Base-by-base conservation (phyloP, 2,113 vertebrate species). In the Stegastes partitus region DNA sequence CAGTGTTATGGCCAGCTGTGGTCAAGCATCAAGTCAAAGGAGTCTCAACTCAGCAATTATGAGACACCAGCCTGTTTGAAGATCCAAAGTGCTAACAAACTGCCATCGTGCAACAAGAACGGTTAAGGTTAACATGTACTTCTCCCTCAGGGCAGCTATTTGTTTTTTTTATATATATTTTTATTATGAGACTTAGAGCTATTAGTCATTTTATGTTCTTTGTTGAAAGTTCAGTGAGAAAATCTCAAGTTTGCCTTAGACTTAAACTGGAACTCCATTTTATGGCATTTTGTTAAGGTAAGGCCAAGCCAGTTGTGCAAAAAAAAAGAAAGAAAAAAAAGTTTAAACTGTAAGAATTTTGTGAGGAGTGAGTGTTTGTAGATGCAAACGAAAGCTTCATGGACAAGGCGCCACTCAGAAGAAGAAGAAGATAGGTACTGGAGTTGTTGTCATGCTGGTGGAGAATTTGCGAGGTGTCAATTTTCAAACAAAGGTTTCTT, bases 231-330 rank as follows among this genome's bases (percentile, higher is more conserved):
- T 83, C 66, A 81, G 77, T 78, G 68, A 81, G 77, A 82, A 50
- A 89, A 93, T 93, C 92, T 95, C 83, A 93, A 83, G 81, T 87
- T 93, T 87, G 88, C 91, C 89, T 93, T 93, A 84, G 77, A 81
- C 69, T 74, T 59, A 62, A 92, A 93, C 92, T 93, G 89, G 88
- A 93, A 92, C 78, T 91, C 62, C 85, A 58, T 75, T 75, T 74
- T 61, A 31, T 87, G 68, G 54, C 68, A 83, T 88, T 88, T 83
- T 89, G 57, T 80, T 81, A 12, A 49, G 37, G 44, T 55, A 77
- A 67, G 59, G 77, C 80, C 79, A 79, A 86, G 66, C 77, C 73
- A 88, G 82, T 75, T 58, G 69, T 64, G 31, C 16, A 58, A 63
- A 70, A 67, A 74, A 45, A 56, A 31, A 42, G 68, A 50, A 45